Evolutionary conservation across 2,113 vertebrate genomes (phyloP).

Genomic region (Heterochromis multidens): DNA sequence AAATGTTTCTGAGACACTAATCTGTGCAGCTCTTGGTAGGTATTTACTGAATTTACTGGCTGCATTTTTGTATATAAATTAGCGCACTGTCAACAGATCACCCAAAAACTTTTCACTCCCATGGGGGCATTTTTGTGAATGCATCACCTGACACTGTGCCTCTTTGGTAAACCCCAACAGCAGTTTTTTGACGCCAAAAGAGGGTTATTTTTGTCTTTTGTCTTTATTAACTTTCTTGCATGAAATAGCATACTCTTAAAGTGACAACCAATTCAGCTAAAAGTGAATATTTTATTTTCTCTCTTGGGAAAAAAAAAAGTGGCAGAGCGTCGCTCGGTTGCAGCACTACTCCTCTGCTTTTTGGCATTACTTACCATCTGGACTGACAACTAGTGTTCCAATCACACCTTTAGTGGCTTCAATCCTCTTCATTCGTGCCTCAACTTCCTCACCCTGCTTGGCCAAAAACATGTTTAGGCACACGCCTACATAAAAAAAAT

Average conservation of each 20-base stretch:
- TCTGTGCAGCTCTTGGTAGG: background rate
- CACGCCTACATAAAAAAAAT: background rate
- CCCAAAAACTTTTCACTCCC: too few species aligned
- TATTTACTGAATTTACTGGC: background rate
- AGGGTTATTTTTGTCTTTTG: background rate
- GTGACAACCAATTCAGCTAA: too few species aligned
- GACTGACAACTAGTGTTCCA: conserved; percentile 79
- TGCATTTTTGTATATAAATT: too few species aligned
- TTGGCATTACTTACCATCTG: conserved; percentile 81
- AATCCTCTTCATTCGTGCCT: conserved; percentile 85
- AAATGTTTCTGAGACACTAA: too few species aligned
- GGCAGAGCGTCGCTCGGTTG: too few species aligned
- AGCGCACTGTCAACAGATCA: too few species aligned
- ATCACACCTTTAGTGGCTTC: conserved; percentile 80
- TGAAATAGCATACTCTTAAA: too few species aligned
- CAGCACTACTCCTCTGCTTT: background rate
- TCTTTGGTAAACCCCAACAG: background rate
- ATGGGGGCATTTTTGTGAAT: too few species aligned
- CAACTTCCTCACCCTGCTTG: conserved; percentile 77
- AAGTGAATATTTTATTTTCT: background rate
- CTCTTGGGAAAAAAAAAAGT: background rate
- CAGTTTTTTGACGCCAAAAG: background rate
- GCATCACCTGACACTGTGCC: accelerated
- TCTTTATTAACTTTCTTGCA: background rate
- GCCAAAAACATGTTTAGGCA: background rate